These are phyloP conservation scores for Parascotia fuliginaria DNA, from an alignment of 2,888 invertebrate genomes.

Conservation along the genomic window DNA sequence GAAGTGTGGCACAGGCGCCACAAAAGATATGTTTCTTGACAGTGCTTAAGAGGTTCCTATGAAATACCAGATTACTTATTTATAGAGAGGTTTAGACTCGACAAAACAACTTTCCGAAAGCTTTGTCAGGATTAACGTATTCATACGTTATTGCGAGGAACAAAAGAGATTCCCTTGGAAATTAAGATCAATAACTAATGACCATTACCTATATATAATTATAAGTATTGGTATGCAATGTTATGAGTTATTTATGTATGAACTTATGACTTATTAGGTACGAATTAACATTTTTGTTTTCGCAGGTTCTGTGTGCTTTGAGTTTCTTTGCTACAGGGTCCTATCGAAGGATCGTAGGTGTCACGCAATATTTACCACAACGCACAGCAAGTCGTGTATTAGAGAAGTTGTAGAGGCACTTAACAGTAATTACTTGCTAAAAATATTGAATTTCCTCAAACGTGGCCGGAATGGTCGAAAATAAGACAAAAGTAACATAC, in stretches of 20 bases:
- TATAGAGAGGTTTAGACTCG: not conserved
- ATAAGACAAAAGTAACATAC: not conserved
- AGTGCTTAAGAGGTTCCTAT: not conserved
- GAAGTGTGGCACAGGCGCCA: not conserved
- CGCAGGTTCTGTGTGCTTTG: not conserved
- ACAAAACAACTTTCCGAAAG: not conserved
- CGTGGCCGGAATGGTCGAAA: not conserved
- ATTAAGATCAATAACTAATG: not conserved
- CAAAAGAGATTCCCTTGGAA: not conserved
- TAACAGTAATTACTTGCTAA: not conserved
- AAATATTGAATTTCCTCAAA: not conserved
- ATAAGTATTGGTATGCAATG: not conserved
- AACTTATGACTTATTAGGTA: not conserved
- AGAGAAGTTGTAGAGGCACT: not conserved
- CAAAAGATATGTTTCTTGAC: not conserved
- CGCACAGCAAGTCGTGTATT: not conserved
- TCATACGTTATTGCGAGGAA: not conserved
- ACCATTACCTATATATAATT: not conserved
- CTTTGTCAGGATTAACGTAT: not conserved
- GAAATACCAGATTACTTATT: not conserved
- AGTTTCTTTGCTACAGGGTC: not conserved
- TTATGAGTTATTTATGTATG: not conserved
- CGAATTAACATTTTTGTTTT: not conserved
- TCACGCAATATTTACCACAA: not conserved
- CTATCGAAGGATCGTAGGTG: not conserved